Percentiles rank a stretch among this genome's conserved stretches.
Evolutionary conservation across 2,113 vertebrate genomes (phyloP).

Genomic region (Hippolais icterina): DNA sequence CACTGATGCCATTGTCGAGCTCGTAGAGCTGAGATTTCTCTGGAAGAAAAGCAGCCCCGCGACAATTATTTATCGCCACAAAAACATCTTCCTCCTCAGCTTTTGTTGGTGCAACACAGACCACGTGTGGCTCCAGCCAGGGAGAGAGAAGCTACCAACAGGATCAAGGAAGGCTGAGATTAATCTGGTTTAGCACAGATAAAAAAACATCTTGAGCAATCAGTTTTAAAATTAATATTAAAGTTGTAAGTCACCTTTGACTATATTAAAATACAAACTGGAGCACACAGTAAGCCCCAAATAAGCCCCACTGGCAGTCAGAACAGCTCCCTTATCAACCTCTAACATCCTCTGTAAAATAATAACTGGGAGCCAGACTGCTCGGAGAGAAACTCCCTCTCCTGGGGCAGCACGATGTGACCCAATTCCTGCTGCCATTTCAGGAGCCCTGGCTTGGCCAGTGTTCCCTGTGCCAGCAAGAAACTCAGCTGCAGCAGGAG

Average conservation of each 20-base stretch:
- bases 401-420: constrained; percentile 50
- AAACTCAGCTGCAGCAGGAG: not conserved
- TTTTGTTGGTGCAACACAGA: constrained; percentile 48
- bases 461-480: not conserved
- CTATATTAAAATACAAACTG: constrained; percentile 73
- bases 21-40: constrained; percentile 25
- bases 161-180: constrained; percentile 40
- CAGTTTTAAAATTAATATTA: constrained; percentile 75
- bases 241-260: constrained; percentile 77
- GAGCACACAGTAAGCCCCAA: constrained; percentile 68
- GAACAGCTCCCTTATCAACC: constrained; percentile 74
- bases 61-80: constrained; percentile 32
- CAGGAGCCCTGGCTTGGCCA: not conserved
- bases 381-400: constrained; percentile 58
- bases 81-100: constrained; percentile 58
- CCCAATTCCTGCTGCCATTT: constrained; percentile 33
- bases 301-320: constrained; percentile 70
- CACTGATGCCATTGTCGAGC: constrained; percentile 58
- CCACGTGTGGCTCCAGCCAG: constrained; percentile 46
- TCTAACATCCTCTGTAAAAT: constrained; percentile 70
- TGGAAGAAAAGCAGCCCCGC: constrained; percentile 48
- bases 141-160: constrained; percentile 24
- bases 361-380: constrained; percentile 68
- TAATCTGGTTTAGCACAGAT: constrained; percentile 70
- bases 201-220: constrained; percentile 58